Base-by-base conservation (phyloP, 2,888 invertebrate genomes). In the Plemyria rubiginata region DNA sequence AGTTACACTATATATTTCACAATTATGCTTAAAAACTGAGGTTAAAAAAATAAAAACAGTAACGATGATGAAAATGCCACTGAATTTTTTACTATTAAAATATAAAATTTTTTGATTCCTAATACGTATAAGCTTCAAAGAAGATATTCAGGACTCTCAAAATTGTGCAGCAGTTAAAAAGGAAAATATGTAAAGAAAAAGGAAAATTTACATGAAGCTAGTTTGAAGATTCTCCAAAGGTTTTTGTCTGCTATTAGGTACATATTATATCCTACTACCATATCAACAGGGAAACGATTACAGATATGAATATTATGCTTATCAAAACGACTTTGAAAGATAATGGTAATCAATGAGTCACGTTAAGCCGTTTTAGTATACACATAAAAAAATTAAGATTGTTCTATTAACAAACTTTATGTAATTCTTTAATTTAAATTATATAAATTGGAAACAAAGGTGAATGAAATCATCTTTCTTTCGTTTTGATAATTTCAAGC, bases 321-420 rank as follows among this genome's bases (percentile, higher is more conserved):
- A 84, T 84, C 85, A 68, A 70, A 75, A 60, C 75, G 83, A 80
- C 85, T 84, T 84, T 85, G 84, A 83, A 77, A 83, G 84, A 84
- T 85, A 82, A 79, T 73, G 65, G 59, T 64, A 79, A 81, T 80
- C 80, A 80, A 81, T 77, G 74, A 77, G 77, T 72, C 74, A 79
- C 72, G 66, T 59, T 64, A 48, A 41, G 29, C 56, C 45, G 22
- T 56, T 53, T 22, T 36, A 29, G 43, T 48, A 13, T 46, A 6
- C n/a, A 50, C 4, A 40, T 54, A n/a, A n/a, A 46, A 29, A 54
- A 43, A 11, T 38, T 22, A 52, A 43, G n/a, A 41, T 7, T 8
- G 8, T 1, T 43, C 15, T 43, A 5, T 41, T 41, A 43, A n/a
- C 8, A 7, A 43, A 15, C 6, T 43, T 15, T 43, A 43, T 15